A percentile compares a stretch with the other conserved stretches of the same genome.
Evolutionary conservation across 2,888 invertebrate species (phyloP).

Genomic region (Odontomyia ornata): DNA sequence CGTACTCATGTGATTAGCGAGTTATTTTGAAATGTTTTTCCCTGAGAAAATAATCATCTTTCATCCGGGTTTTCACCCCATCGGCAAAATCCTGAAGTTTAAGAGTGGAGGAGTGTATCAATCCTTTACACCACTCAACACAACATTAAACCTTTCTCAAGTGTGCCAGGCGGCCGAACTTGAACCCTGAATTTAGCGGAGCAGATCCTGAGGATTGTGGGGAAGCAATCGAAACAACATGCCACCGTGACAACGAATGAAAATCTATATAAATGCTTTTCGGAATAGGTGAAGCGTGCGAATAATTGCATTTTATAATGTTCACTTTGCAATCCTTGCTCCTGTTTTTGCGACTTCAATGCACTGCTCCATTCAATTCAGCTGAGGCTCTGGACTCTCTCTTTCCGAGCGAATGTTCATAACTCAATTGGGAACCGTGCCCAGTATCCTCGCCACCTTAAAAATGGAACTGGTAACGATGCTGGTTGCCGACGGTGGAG

Average conservation of each 20-base stretch:
- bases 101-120: too few species aligned
- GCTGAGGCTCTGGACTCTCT: conserved; percentile 3
- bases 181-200: not conserved
- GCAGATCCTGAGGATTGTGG: not conserved
- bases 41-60: too few species aligned
- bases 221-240: not conserved
- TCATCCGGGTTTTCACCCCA: too few species aligned
- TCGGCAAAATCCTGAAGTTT: too few species aligned
- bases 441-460: conserved; percentile 36
- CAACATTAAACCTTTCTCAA: not conserved
- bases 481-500: not conserved
- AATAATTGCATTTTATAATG: conserved; percentile 41
- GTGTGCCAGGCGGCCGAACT: not conserved
- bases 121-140: too few species aligned
- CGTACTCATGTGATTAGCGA: too few species aligned
- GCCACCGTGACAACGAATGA: conserved; percentile 20
- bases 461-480: not conserved
- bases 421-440: conserved; percentile 33
- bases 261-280: conserved; percentile 38
- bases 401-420: not conserved
- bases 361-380: conserved; percentile 19
- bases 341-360: not conserved
- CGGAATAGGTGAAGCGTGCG: conserved; percentile 28
- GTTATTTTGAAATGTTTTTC: too few species aligned
- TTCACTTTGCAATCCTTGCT: conserved; percentile 21